Percentiles rank a stretch among this genome's conserved stretches.
Conservation (phyloP, 2,888 invertebrate genomes). For the Drosophila meridionalis region DNA sequence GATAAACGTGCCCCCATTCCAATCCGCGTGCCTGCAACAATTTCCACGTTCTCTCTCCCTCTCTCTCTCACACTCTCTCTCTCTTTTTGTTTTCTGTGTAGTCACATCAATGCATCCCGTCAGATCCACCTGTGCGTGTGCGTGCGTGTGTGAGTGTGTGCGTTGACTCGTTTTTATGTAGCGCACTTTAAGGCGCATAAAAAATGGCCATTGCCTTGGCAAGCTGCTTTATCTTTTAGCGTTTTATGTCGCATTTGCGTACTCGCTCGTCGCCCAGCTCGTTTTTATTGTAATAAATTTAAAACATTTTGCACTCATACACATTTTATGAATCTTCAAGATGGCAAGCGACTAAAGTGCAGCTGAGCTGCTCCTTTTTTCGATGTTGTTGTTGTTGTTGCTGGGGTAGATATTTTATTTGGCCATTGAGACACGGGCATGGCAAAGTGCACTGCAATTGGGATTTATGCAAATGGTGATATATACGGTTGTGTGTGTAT, state of each 20-base stretch:
- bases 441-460: constrained; percentile 78
- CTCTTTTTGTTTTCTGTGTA: constrained; percentile 32
- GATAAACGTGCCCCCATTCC: constrained; percentile 51
- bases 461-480: constrained; percentile 77
- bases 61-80: not conserved
- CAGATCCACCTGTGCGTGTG: constrained; percentile 42
- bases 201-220: constrained; percentile 63
- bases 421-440: constrained; percentile 74
- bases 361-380: constrained; percentile 58
- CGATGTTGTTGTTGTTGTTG: constrained; percentile 12
- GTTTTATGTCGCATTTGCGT: constrained; percentile 79
- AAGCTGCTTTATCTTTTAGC: constrained; percentile 74
- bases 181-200: constrained; percentile 76
- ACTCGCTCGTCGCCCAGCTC: constrained; percentile 58
- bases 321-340: constrained; percentile 77
- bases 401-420: constrained; percentile 70
- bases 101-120: constrained; percentile 60
- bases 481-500: constrained; percentile 44
- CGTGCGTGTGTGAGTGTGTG: constrained; percentile 11
- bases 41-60: constrained; percentile 37
- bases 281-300: constrained; percentile 80
- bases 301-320: constrained; percentile 80
- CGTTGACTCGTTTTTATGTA: constrained; percentile 58
- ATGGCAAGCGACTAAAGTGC: constrained; percentile 63
- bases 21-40: constrained; percentile 48